Evolutionary conservation across 2,113 vertebrate genomes (phyloP).

Genomic region (Anseranas semipalmata): DNA sequence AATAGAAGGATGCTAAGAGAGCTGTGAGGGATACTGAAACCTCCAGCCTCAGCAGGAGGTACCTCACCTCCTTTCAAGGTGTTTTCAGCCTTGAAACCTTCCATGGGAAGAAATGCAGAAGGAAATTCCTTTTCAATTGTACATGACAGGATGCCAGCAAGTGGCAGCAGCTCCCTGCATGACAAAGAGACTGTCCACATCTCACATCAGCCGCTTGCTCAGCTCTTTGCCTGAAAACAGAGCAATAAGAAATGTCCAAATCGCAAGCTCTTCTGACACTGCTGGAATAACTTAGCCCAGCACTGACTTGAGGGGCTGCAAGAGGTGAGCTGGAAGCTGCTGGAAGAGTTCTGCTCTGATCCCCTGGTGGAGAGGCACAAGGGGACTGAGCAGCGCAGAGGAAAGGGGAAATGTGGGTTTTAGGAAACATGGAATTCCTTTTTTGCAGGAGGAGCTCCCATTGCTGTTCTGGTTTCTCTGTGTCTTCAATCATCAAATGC

Average conservation of each 20-base stretch:
- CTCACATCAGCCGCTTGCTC: constrained; percentile 8
- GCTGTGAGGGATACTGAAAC: not conserved
- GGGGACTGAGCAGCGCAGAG: not conserved
- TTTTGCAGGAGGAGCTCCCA: not conserved
- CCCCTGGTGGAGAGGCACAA: not conserved
- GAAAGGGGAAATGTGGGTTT: not conserved
- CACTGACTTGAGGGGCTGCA: not conserved
- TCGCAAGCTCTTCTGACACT: not conserved
- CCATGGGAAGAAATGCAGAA: not conserved
- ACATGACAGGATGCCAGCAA: constrained; percentile 38
- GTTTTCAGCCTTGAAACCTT: not conserved
- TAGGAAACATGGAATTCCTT: not conserved
- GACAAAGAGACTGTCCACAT: not conserved
- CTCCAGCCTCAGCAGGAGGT: not conserved
- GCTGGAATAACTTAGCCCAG: not conserved
- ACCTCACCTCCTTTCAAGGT: not conserved
- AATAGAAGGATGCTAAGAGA: not conserved
- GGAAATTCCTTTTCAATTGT: not conserved
- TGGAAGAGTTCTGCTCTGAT: not conserved
- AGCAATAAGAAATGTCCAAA: not conserved
- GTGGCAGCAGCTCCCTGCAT: constrained; percentile 55
- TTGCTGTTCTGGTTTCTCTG: constrained; percentile 33
- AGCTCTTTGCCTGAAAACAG: not conserved
- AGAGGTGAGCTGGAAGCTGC: not conserved
- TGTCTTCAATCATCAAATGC: constrained; percentile 53